These are phyloP conservation scores for Sceliomorpha sp. DNA, from an alignment of 2,888 invertebrate genomes.

Conservation along the genomic window DNA sequence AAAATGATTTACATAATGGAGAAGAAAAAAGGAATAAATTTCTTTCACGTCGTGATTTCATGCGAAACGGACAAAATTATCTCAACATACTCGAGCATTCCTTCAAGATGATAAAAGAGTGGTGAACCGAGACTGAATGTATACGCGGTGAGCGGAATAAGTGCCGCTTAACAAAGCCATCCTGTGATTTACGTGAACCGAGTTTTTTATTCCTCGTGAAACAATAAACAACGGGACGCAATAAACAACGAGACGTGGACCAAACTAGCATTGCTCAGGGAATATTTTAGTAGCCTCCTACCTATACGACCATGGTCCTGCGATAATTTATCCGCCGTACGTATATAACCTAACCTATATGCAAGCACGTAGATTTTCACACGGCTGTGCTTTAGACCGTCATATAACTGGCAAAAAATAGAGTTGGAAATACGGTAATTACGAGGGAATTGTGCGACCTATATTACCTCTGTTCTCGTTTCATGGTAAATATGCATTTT, in stretches of 20 bases:
- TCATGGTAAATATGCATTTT: background rate
- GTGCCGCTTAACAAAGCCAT: constrained; percentile 42
- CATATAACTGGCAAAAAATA: constrained; percentile 13
- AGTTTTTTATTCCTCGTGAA: constrained; percentile 22
- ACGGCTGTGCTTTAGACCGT: constrained; percentile 9
- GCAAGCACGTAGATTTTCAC: constrained; percentile 17
- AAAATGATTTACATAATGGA: too few species aligned
- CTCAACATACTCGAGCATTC: constrained; percentile 19
- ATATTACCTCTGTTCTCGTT: constrained; percentile 9
- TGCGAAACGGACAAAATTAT: constrained; percentile 33
- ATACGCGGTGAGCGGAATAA: constrained; percentile 33
- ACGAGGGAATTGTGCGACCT: background rate
- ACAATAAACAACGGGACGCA: constrained; percentile 36
- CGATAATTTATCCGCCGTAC: constrained; percentile 24
- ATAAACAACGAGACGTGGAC: constrained; percentile 28
- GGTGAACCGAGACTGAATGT: constrained; percentile 24
- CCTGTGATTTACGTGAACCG: constrained; percentile 28
- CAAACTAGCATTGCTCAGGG: constrained; percentile 29
- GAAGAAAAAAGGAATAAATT: constrained; percentile 1
- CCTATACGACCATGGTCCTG: constrained; percentile 12
- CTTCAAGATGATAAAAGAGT: constrained; percentile 28
- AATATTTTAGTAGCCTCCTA: constrained; percentile 24
- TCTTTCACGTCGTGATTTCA: constrained; percentile 2
- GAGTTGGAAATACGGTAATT: constrained; percentile 23
- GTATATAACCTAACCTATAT: constrained; percentile 23